Base-by-base conservation (phyloP, 2,113 vertebrate species). In the Ochotona curzoniae region DNA sequence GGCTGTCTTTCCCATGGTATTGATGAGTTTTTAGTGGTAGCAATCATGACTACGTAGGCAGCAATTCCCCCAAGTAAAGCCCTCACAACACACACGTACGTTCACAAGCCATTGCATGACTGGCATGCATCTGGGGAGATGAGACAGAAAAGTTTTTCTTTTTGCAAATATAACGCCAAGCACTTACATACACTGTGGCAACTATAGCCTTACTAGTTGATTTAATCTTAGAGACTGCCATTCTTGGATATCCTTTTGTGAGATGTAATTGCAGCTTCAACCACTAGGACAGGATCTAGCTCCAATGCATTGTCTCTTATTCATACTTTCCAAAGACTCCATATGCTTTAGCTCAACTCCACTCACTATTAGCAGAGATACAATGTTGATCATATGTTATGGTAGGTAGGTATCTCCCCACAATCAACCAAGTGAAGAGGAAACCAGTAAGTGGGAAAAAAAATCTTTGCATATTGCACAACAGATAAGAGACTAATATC, bases 291-390 rank as follows among this genome's bases (percentile, higher is more conserved):
- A 69, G 2, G 0, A 1, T 70, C 5, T 38, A 1, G 3, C 4
- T 4, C 5, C 32, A n/a, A 74, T 86, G 66, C 1, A 54, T 1
- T 38, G 15, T 18, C 30, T 91, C 2, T 32, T 35, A 5, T 10
- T 44, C 32, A 35, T 8, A 61, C 7, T 0, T 0, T 44, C 13
- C 3, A 6, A 1, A 18, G 10, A 25, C 2, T 26, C 7, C 14
- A 18, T 74, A 38, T 15, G 67, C 67, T 82, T 38, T 54, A 76
- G 3, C 11, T 44, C 13, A 90, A 4, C 38, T 25, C 69, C 60
- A 7, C n/a, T 80, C 9, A n/a, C n/a, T 30, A 14, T 57, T n/a
- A 79, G 75, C 61, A 63, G 78, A 95, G 17, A 2, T 25, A 10
- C 28, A 69, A 18, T 11, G 66, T 30, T 64, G 61, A 78, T 87